phyloP scores from a whole-genome alignment of 2,113 vertebrate genomes.

The Cephalopterus ornatus region DNA sequence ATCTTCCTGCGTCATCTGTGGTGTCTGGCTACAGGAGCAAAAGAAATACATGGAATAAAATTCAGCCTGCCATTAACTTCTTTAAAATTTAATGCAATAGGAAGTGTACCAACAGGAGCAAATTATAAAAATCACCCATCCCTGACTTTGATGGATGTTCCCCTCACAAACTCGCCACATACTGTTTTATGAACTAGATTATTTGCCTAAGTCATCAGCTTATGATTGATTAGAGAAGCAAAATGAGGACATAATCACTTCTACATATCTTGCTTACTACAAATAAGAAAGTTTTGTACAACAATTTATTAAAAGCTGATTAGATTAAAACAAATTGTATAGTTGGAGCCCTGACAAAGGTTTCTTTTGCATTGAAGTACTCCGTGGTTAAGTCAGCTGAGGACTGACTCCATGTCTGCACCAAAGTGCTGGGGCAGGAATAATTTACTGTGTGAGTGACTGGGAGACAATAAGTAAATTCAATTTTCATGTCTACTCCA shows the following conservation, averaged over 20 bases:
- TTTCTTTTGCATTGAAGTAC: background rate
- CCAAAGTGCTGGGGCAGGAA: background rate
- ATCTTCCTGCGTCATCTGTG: background rate
- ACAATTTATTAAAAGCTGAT: slow-evolving; percentile 21
- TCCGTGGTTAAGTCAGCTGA: background rate
- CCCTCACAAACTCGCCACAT: background rate
- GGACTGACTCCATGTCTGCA: background rate
- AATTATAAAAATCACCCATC: slow-evolving; percentile 21
- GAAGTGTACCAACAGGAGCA: background rate
- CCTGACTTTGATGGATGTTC: slow-evolving; percentile 46
- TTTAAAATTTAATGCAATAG: slow-evolving; percentile 7
- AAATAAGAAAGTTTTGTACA: slow-evolving; percentile 24
- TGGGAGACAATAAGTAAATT: background rate
- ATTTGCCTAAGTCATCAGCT: slow-evolving; percentile 41
- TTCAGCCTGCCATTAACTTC: background rate
- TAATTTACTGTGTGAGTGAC: background rate
- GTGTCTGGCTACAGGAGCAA: background rate
- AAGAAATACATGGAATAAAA: background rate
- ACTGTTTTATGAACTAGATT: slow-evolving; percentile 16
- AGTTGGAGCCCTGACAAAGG: background rate
- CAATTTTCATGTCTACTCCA: background rate
- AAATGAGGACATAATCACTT: slow-evolving; percentile 25
- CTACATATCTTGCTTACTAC: background rate
- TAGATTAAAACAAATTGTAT: background rate
- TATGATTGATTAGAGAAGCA: slow-evolving; percentile 38